A percentile compares a stretch with the other conserved stretches of the same genome.
These are phyloP conservation scores for Ceratosolen solmsi DNA, from an alignment of 1,140 invertebrate genomes.

Conservation along the genomic window DNA sequence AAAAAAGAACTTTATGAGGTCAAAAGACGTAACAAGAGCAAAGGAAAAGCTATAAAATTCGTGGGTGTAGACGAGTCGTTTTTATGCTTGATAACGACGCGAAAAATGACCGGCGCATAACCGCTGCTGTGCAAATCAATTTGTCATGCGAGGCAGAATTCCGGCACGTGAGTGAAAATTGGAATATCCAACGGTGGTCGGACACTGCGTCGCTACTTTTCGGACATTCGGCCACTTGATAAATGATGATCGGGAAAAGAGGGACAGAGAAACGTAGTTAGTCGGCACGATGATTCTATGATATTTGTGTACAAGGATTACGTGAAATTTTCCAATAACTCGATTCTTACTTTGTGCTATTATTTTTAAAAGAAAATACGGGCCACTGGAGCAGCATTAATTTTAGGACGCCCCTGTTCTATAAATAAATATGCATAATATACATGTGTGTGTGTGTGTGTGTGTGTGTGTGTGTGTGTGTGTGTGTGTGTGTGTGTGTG, in stretches of 20 bases:
- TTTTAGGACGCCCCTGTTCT: too few species aligned
- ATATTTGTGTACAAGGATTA: too few species aligned
- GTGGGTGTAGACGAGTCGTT: neutral
- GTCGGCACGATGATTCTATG: too few species aligned
- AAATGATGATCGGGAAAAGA: constrained; percentile 35
- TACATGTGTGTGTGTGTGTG: too few species aligned
- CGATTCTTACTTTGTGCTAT: too few species aligned
- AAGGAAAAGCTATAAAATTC: constrained; percentile 15
- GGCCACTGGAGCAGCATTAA: too few species aligned
- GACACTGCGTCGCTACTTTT: neutral
- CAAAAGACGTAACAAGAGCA: neutral
- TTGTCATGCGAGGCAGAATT: constrained; percentile 10
- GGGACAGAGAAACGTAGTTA: too few species aligned
- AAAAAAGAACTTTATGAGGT: neutral
- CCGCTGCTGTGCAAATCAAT: neutral
- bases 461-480: too few species aligned
- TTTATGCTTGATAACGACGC: neutral
- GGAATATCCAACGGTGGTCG: neutral
- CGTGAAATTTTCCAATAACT: too few species aligned
- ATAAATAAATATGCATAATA: too few species aligned
- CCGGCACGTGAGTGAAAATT: constrained; percentile 1
- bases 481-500: too few species aligned
- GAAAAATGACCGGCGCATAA: constrained; percentile 3
- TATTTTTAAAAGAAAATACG: too few species aligned
- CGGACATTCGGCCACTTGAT: neutral